Base-by-base conservation (phyloP, 1,140 invertebrate genomes). In the Paramacrobiotus metropolitanus region DNA sequence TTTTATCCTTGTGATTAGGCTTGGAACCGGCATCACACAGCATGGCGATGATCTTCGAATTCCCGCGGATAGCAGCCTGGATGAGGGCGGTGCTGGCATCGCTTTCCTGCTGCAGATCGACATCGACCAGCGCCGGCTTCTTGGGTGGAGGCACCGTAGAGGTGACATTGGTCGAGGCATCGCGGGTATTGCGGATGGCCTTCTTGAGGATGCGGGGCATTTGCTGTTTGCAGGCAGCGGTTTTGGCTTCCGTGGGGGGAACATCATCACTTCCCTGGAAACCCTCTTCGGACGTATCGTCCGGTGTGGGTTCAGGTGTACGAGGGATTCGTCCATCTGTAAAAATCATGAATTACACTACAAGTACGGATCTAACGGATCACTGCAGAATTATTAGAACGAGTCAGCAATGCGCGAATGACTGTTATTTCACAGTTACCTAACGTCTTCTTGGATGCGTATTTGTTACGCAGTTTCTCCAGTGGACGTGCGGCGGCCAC, bases 21-120 rank as follows among this genome's bases (percentile, higher is more conserved):
- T 55, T 55, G 15, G 48, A 15, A 9, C 48, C 48, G 4, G 48
- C 48, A 55, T 55, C 48, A 28, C 48, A 55, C 15, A 55, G 48
- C 4, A 24, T 55, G 0, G 48, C 48, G 24, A 55, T 55, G 15
- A 55, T 55, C 48, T 55, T 55, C 15, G 48, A 15, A 55, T 55
- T 55, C 4, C 48, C 48, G 4, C 48, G 15, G 48, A 55, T 55
- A 4, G 48, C 48, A 20, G 48, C 48, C 15, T 55, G 48, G 48
- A 55, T 55, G 15, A 55, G 24, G 48, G 48, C 48, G 24, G 48
- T 55, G 24, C 15, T 20, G 15, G 48, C 15, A 24, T 55, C 48
- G 48, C 48, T 55, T 28, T 55, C 48, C 48, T 55, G 48, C 24
- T 55, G 48, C 28, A 20, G 48, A 55, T 55, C 48, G 15, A 55